Evolutionary conservation across 2,113 vertebrate genomes (phyloP).

Genomic region (Hystrix brachyura): DNA sequence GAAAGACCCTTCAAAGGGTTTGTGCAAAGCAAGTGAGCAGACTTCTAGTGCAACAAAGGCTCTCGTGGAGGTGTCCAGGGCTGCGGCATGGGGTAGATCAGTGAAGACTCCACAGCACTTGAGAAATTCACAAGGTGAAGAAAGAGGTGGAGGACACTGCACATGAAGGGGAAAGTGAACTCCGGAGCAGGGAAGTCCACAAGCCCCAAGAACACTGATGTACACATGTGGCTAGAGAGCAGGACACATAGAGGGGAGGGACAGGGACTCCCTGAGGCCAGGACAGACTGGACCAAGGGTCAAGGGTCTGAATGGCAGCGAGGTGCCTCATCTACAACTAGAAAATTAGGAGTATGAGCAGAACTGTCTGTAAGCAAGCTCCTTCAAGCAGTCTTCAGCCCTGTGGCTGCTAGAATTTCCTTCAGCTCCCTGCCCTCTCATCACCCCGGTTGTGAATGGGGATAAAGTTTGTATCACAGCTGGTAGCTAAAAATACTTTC

Average conservation of each 20-base stretch:
- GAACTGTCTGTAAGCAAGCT: background rate
- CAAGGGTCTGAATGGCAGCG: background rate
- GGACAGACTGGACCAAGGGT: background rate
- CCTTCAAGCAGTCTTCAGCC: background rate
- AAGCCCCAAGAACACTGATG: background rate
- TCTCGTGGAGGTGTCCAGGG: background rate
- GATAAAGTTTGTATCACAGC: background rate
- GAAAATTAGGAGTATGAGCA: background rate
- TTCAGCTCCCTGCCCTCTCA: background rate
- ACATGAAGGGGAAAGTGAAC: background rate
- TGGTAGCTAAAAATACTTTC: conserved; percentile 70
- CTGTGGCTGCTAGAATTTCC: background rate
- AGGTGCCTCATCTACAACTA: background rate
- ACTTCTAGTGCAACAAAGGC: background rate
- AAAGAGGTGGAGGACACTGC: background rate
- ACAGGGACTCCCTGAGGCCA: background rate
- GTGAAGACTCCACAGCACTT: background rate
- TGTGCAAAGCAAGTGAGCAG: background rate
- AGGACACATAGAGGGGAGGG: background rate
- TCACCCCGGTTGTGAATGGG: conserved; percentile 14
- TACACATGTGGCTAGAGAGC: background rate
- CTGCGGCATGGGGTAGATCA: background rate
- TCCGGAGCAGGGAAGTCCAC: background rate
- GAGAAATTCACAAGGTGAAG: background rate
- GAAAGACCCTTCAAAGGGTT: background rate